Evolutionary conservation across 2,113 vertebrate species (phyloP).

Genomic region (Stegastes partitus): DNA sequence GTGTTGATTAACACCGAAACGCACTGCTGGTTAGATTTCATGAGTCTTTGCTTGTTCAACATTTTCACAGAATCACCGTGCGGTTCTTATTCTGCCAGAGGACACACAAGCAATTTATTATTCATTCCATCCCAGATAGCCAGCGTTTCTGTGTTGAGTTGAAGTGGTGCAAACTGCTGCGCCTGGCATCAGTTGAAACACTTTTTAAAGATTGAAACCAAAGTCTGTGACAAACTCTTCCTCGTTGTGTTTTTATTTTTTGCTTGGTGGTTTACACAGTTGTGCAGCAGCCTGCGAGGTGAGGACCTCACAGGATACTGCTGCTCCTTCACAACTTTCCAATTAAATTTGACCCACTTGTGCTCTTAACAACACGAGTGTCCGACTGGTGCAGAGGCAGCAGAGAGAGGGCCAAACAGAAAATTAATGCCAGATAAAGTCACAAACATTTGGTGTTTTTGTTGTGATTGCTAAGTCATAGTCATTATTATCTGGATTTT

Average conservation of each 20-base stretch:
- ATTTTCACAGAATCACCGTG: neutral
- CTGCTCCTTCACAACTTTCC: neutral
- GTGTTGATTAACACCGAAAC: neutral
- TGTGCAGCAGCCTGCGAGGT: slow-evolving; percentile 2
- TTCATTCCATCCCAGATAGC: neutral
- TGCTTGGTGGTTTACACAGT: neutral
- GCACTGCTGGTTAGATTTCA: slow-evolving; percentile 12
- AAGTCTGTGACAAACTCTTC: slow-evolving; percentile 1
- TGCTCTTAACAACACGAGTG: neutral
- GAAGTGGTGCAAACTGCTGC: neutral
- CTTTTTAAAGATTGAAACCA: slow-evolving; percentile 4
- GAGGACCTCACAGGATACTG: neutral
- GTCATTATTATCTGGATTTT: too few relatives aligned
- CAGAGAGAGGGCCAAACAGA: too few relatives aligned
- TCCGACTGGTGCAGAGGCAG: neutral
- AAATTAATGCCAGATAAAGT: too few relatives aligned
- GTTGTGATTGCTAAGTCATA: too few relatives aligned
- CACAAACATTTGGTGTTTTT: too few relatives aligned
- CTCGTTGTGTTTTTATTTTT: neutral
- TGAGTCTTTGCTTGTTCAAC: slow-evolving; percentile 30
- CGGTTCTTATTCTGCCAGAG: neutral
- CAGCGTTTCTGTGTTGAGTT: slow-evolving; percentile 3
- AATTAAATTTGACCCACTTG: slow-evolving; percentile 4
- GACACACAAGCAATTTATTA: neutral
- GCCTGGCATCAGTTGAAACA: slow-evolving; percentile 9